A percentile compares a stretch with the other conserved stretches of the same genome.
phyloP scores from a whole-genome alignment of 2,888 invertebrate genomes.

The Scaptomyza polygonia region DNA sequence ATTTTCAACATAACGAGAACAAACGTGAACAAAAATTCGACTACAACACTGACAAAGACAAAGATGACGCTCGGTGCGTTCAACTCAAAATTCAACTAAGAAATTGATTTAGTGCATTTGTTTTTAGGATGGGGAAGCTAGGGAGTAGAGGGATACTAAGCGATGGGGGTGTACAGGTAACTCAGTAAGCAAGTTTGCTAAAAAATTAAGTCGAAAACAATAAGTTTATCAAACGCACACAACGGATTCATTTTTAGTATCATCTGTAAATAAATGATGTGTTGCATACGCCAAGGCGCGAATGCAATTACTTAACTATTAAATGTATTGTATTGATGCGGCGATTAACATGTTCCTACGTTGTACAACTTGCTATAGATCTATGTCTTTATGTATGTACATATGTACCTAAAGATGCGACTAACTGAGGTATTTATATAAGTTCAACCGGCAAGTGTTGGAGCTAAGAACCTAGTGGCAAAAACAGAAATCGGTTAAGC shows the following conservation, averaged over 20 bases:
- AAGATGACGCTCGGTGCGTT: slow-evolving; percentile 51
- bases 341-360: slow-evolving; percentile 79
- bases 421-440: slow-evolving; percentile 63
- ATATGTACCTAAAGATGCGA: slow-evolving; percentile 57
- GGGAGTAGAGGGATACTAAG: slow-evolving; percentile 31
- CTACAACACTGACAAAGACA: slow-evolving; percentile 74
- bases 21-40: slow-evolving; percentile 79
- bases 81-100: slow-evolving; percentile 77
- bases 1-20: slow-evolving; percentile 76
- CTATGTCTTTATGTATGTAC: slow-evolving; percentile 42
- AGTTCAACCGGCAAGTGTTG: slow-evolving; percentile 4
- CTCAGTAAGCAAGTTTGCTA: slow-evolving; percentile 76
- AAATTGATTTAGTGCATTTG: slow-evolving; percentile 74
- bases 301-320: slow-evolving; percentile 61
- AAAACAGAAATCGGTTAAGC: slow-evolving; percentile 12
- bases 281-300: slow-evolving; percentile 35
- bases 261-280: slow-evolving; percentile 15
- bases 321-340: slow-evolving; percentile 47
- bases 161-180: slow-evolving; percentile 63
- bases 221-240: slow-evolving; percentile 28
- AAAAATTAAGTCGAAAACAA: slow-evolving; percentile 40
- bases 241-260: slow-evolving; percentile 4
- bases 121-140: slow-evolving; percentile 10
- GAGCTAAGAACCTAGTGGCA: slow-evolving; percentile 2
- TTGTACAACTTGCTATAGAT: slow-evolving; percentile 53